Evolutionary conservation across 2,888 invertebrate species (phyloP).

Genomic region (Callimorpha dominula): DNA sequence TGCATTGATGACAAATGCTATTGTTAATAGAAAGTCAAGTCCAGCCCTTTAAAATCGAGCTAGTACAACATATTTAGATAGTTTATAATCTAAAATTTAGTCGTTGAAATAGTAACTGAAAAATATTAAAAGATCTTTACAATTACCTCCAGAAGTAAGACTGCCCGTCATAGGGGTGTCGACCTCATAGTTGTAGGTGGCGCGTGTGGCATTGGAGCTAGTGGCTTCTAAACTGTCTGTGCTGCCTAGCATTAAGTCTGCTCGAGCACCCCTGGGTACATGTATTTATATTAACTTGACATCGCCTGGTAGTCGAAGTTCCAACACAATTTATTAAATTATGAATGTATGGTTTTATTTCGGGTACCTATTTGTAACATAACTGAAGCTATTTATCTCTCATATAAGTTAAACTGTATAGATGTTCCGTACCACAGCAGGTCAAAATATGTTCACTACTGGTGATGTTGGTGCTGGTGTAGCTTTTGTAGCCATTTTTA

Average conservation of each 20-base stretch:
- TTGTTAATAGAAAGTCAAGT: not conserved
- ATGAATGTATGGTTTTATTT: too few species aligned
- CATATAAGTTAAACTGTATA: too few species aligned
- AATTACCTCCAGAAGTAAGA: constrained; percentile 90
- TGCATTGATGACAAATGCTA: not conserved
- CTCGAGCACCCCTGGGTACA: constrained; percentile 71
- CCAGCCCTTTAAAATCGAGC: not conserved
- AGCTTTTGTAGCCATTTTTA: too few species aligned
- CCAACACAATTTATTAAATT: not conserved
- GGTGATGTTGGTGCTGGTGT: too few species aligned
- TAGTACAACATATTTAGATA: not conserved
- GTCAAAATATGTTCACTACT: too few species aligned
- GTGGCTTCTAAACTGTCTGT: constrained; percentile 92
- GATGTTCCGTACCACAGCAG: too few species aligned
- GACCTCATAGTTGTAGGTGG: constrained; percentile 94
- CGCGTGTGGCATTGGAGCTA: constrained; percentile 93
- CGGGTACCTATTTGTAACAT: too few species aligned
- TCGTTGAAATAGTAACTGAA: not conserved
- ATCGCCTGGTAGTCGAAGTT: not conserved
- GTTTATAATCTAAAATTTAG: not conserved
- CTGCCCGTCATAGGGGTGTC: constrained; percentile 95
- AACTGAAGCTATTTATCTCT: too few species aligned
- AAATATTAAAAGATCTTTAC: constrained; percentile 1
- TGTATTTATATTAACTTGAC: not conserved
- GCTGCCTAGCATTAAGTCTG: constrained; percentile 88